Percentiles rank a stretch among this genome's conserved stretches.
These are phyloP conservation scores for Idaea dimidiata DNA, from an alignment of 2,888 invertebrate genomes.

Conservation along the genomic window DNA sequence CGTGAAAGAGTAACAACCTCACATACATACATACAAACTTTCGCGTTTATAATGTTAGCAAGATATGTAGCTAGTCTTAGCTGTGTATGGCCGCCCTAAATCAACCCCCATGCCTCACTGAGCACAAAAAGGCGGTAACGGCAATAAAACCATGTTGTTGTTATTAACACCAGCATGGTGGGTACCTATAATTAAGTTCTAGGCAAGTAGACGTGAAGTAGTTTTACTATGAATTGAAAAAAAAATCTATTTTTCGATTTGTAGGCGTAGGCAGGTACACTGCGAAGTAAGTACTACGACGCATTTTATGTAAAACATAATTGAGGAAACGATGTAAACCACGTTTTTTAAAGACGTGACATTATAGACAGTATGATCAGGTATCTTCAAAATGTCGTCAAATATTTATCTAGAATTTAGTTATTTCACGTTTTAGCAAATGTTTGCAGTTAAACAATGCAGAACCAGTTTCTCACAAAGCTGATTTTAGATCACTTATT, in stretches of 20 bases:
- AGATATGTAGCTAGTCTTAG: too few species aligned
- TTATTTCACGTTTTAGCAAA: constrained; percentile 8
- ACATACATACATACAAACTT: too few species aligned
- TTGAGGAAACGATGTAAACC: constrained; percentile 1
- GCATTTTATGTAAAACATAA: constrained; percentile 8
- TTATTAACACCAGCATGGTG: too few species aligned
- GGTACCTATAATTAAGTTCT: too few species aligned
- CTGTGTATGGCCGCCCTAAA: too few species aligned
- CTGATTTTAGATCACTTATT: not conserved
- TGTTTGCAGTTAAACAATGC: constrained; percentile 46
- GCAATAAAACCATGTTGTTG: too few species aligned
- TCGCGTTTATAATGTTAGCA: too few species aligned
- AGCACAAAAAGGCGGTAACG: too few species aligned
- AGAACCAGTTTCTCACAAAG: constrained; percentile 42
- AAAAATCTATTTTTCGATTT: not conserved
- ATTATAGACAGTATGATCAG: not conserved
- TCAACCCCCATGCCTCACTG: too few species aligned
- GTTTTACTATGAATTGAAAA: not conserved
- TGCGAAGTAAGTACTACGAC: not conserved
- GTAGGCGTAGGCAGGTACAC: not conserved
- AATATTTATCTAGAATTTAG: not conserved
- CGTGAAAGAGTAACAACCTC: too few species aligned
- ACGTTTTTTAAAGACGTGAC: not conserved
- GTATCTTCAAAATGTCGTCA: not conserved
- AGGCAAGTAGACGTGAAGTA: too few species aligned